Conservation (phyloP, 2,113 vertebrate species). For the Gasterosteus aculeatus region DNA sequence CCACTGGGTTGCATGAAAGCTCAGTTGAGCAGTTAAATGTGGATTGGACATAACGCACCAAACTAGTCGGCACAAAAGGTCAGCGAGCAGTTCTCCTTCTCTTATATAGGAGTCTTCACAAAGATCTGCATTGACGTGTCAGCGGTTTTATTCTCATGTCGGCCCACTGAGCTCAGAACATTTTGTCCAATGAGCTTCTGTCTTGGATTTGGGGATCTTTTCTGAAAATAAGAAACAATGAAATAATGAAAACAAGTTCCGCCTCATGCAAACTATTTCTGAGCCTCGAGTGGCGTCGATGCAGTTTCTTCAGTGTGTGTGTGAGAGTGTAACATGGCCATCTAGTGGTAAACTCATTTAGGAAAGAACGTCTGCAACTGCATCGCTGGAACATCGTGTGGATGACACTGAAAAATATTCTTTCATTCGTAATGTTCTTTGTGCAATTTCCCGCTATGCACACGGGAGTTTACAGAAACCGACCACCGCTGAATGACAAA, state of each 20-base stretch:
- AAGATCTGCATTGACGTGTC: too few relatives aligned
- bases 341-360: slow-evolving; percentile 70
- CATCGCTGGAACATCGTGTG: slow-evolving; percentile 23
- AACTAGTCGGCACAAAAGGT: slow-evolving; percentile 5
- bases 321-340: slow-evolving; percentile 66
- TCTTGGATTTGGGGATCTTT: slow-evolving; percentile 18
- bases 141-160: too few relatives aligned
- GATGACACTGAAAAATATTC: too few relatives aligned
- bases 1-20: slow-evolving; percentile 74
- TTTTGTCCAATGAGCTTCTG: slow-evolving; percentile 31
- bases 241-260: slow-evolving; percentile 3
- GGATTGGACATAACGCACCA: slow-evolving; percentile 49
- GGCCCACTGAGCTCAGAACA: slow-evolving; percentile 8
- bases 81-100: slow-evolving; percentile 17
- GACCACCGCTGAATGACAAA: slow-evolving; percentile 7
- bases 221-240: neutral
- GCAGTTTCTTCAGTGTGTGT: slow-evolving; percentile 15
- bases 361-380: slow-evolving; percentile 28
- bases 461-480: neutral
- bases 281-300: neutral
- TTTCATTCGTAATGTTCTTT: too few relatives aligned
- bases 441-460: neutral
- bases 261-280: slow-evolving; percentile 32
- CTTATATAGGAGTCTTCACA: neutral
- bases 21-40: slow-evolving; percentile 55